Evolutionary conservation across 2,113 vertebrate species (phyloP).

Genomic region (Himantopus leucocephalus): DNA sequence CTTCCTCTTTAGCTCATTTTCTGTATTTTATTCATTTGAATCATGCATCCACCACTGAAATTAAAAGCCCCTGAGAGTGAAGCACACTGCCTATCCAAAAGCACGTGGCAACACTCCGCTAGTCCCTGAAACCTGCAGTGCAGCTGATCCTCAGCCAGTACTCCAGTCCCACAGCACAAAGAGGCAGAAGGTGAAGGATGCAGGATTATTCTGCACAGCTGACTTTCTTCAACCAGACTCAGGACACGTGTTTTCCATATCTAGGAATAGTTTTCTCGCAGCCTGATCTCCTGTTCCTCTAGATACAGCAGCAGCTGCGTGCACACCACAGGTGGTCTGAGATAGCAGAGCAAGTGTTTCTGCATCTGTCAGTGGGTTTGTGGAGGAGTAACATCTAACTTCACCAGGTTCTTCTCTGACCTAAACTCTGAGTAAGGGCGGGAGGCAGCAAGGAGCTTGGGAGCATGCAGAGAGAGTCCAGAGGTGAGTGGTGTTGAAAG

Average conservation of each 20-base stretch:
- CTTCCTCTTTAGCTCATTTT: background rate
- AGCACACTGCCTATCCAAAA: background rate
- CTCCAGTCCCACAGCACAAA: background rate
- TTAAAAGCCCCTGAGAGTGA: background rate
- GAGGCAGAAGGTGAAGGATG: background rate
- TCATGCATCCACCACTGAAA: background rate
- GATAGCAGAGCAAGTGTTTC: background rate
- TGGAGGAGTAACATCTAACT: background rate
- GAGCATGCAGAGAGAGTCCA: background rate
- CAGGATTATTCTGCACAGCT: background rate
- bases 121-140: background rate
- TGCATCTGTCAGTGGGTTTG: background rate
- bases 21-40: background rate
- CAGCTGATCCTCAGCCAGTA: background rate
- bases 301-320: background rate
- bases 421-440: background rate
- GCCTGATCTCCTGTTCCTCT: background rate
- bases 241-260: background rate
- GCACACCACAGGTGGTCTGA: background rate
- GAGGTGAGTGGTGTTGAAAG: background rate
- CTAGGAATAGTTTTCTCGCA: background rate
- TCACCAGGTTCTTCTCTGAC: background rate
- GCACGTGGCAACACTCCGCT: too few species aligned
- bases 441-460: background rate
- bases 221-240: background rate